Base-by-base conservation (phyloP, 1,140 invertebrate species). In the Yoshiicerus persimilis region DNA sequence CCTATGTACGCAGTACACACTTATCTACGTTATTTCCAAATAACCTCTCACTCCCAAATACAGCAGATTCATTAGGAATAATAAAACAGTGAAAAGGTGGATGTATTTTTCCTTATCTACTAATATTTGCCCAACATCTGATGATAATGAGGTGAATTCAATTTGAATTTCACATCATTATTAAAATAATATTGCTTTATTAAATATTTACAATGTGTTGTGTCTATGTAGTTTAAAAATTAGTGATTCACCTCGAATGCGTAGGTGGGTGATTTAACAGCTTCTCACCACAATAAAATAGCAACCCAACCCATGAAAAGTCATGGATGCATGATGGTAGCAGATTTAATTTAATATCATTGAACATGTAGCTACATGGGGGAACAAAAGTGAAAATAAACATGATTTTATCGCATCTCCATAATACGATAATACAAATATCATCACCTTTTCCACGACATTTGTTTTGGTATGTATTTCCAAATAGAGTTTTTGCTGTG, bases 61-160 rank as follows among this genome's bases (percentile, higher is more conserved):
- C 64, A 66, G 25, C 25, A 32, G 66, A 70, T 80, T 80, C 75
- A 80, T 80, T 80, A 80, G 23, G 30, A 9, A 38, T 80, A 80
- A 80, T 80, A 34, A 36, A 80, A 80, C 32, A 80, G 75, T 13
- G 32, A 80, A 80, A 80, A 80, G 75, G 75, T 80, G 75, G 75
- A 80, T 32, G 38, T 13, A 30, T 30, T 70, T 13, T 38, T 80
- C 34, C 34, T 30, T 77, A 34, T 36, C 32, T 36, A 80, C 11
- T 23, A 47, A 4, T 47, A 30, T 70, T 70, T 70, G 66, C 66
- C 30, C 66, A 70, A 30, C 25, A 30, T 70, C 25, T 70, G 30
- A 70, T 70, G 66, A 70, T 70, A 70, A 70, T 70, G 27, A 70
- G 66, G 27, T 70, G 66, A 4, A 30, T 70, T 32, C 25, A 16